phyloP scores from a whole-genome alignment of 2,888 invertebrate species.

The Aromia moschata region DNA sequence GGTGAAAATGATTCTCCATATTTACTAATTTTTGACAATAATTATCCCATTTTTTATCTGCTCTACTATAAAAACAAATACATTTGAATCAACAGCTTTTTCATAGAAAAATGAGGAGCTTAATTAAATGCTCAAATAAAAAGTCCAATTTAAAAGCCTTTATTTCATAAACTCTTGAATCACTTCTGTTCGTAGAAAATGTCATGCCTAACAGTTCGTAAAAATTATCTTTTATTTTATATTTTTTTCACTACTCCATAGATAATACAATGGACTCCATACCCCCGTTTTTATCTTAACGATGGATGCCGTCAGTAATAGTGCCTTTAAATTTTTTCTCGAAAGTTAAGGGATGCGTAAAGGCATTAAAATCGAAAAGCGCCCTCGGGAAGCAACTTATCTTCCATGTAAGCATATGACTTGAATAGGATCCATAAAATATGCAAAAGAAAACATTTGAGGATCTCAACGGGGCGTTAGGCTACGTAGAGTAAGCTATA shows the following conservation, averaged over 20 bases:
- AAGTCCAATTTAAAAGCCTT: too few relatives aligned
- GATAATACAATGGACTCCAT: constrained; percentile 4
- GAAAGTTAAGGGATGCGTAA: constrained; percentile 21
- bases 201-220: background rate
- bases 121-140: too few relatives aligned
- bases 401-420: constrained; percentile 18
- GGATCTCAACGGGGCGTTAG: background rate
- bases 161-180: too few relatives aligned
- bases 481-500: background rate
- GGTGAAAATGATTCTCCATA: too few relatives aligned
- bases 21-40: too few relatives aligned
- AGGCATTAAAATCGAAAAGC: background rate
- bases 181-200: too few relatives aligned
- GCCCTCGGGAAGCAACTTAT: constrained; percentile 2
- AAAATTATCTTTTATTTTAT: background rate
- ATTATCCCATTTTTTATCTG: too few relatives aligned
- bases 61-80: too few relatives aligned
- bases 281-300: constrained; percentile 9
- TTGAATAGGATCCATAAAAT: constrained; percentile 14
- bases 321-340: constrained; percentile 11
- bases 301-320: constrained; percentile 13
- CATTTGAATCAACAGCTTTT: too few relatives aligned
- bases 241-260: constrained; percentile 11
- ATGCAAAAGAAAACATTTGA: constrained; percentile 16
- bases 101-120: too few relatives aligned